Evolutionary conservation across 2,113 vertebrate species (phyloP).

Genomic region (Sterna hirundo): DNA sequence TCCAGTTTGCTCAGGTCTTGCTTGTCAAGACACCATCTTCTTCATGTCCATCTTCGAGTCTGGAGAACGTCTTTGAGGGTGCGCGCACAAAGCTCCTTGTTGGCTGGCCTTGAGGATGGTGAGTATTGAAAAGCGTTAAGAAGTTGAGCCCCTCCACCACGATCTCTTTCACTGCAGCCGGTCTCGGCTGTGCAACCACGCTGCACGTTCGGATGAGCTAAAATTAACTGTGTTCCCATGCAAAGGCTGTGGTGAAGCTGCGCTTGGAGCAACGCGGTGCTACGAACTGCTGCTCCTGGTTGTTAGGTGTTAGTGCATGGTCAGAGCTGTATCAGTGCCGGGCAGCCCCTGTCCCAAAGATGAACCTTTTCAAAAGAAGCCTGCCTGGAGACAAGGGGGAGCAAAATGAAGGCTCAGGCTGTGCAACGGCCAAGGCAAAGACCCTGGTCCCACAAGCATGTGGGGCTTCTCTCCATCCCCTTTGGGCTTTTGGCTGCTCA

Average conservation of each 20-base stretch:
- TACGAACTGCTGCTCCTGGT: not conserved
- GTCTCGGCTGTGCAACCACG: not conserved
- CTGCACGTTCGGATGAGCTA: not conserved
- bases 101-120: not conserved
- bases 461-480: not conserved
- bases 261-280: rapidly evolving
- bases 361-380: not conserved
- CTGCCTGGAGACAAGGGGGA: not conserved
- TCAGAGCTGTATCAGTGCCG: not conserved
- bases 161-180: not conserved
- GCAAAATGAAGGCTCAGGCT: not conserved
- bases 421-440: not conserved
- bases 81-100: not conserved
- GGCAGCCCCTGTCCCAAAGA: not conserved
- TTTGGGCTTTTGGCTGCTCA: not conserved
- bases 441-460: not conserved
- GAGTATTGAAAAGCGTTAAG: not conserved
- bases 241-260: not conserved
- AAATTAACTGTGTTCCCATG: not conserved
- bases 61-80: not conserved
- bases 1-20: not conserved
- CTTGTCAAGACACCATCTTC: not conserved
- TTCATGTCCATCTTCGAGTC: not conserved
- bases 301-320: not conserved
- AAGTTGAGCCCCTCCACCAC: not conserved